A percentile compares a stretch with the other conserved stretches of the same genome.
phyloP scores from a whole-genome alignment of 2,888 invertebrate genomes.

The Spatulosminthurus flaviceps region DNA sequence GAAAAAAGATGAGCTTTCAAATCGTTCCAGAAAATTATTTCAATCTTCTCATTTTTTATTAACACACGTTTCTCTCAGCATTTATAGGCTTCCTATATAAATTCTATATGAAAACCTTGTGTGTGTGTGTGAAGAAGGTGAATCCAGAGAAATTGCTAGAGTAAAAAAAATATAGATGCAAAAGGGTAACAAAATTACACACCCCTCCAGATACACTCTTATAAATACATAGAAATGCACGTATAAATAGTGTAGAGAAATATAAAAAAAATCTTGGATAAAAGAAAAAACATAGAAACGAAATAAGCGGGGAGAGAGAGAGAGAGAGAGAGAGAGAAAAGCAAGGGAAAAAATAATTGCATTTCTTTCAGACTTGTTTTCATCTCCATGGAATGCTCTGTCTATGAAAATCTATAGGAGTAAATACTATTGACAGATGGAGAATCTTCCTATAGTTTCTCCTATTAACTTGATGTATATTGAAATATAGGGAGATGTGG shows the following conservation, averaged over 20 bases:
- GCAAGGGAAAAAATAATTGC: conserved; percentile 5
- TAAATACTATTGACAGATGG: conserved; percentile 4
- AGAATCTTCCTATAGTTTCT: neutral
- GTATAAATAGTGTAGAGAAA: neutral
- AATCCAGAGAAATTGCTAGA: too few relatives aligned
- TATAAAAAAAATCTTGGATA: too few relatives aligned
- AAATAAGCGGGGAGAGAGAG: neutral
- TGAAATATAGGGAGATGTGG: neutral
- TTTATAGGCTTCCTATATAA: too few relatives aligned
- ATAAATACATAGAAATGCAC: neutral
- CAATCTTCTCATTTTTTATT: neutral
- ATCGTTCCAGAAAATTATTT: neutral
- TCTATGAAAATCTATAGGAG: neutral
- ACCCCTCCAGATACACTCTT: neutral
- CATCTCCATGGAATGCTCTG: neutral
- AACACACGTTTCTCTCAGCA: neutral
- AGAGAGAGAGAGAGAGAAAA: neutral
- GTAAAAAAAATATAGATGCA: too few relatives aligned
- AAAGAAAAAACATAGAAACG: neutral
- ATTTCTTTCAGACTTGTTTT: conserved; percentile 18
- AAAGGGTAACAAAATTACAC: neutral
- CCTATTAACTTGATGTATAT: neutral
- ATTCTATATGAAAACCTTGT: too few relatives aligned
- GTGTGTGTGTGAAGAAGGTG: too few relatives aligned
- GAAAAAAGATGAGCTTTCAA: neutral